phyloP scores from a whole-genome alignment of 2,888 invertebrate species.

The Vandiemenella viatica region DNA sequence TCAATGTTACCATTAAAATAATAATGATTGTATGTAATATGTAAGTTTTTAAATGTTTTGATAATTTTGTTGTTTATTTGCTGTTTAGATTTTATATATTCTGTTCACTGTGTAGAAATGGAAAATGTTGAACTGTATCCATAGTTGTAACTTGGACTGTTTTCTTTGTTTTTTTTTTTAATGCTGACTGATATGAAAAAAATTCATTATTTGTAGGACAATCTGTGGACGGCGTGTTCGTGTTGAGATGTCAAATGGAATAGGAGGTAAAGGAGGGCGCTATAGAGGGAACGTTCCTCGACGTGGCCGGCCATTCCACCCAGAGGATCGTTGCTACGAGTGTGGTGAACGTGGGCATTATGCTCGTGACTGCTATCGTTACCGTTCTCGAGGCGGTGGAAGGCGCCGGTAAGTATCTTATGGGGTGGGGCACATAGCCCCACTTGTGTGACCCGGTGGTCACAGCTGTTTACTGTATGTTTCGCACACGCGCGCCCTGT shows the following conservation, averaged over 20 bases:
- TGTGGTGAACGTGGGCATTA: constrained; percentile 90
- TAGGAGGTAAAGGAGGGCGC: constrained; percentile 35
- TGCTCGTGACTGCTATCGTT: constrained; percentile 74
- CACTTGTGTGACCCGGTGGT: no score
- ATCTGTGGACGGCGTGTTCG: constrained; percentile 81
- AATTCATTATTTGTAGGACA: constrained; percentile 40
- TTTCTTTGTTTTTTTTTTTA: no score
- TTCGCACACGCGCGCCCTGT: constrained; percentile 5
- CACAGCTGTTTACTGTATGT: neutral
- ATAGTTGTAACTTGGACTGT: no score
- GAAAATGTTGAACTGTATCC: no score
- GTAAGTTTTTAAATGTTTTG: no score
- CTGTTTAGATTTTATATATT: no score
- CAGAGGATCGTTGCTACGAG: constrained; percentile 86
- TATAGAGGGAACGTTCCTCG: constrained; percentile 18
- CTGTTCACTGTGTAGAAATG: no score
- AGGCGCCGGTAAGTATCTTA: constrained; percentile 22
- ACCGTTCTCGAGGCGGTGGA: constrained; percentile 35
- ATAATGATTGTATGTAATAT: no score
- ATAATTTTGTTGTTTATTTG: no score
- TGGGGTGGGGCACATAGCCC: no score
- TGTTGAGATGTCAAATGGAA: constrained; percentile 85
- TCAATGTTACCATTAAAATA: no score
- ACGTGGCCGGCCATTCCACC: constrained; percentile 61
- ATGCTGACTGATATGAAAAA: no score